These are phyloP conservation scores for Matsumurasca onukii DNA, from an alignment of 1,140 invertebrate genomes.

Conservation along the genomic window DNA sequence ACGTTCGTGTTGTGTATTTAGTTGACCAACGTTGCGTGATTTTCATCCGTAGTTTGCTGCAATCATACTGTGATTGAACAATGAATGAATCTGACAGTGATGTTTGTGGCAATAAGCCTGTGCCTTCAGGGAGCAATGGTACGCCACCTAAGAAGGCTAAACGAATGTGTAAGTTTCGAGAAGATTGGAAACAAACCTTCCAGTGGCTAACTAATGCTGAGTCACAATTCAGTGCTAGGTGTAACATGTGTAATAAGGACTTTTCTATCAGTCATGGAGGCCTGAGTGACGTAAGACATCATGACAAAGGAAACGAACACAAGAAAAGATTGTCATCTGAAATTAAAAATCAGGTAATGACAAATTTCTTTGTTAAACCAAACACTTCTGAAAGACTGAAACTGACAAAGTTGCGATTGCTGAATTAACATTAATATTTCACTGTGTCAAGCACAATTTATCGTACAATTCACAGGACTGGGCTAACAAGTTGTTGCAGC, in stretches of 20 bases:
- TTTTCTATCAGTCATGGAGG: conserved; percentile 13
- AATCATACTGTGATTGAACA: not conserved
- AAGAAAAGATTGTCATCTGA: not conserved
- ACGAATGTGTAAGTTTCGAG: conserved; percentile 12
- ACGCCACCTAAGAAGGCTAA: not conserved
- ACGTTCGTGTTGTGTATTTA: not conserved
- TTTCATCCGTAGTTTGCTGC: not conserved
- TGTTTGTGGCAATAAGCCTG: not conserved
- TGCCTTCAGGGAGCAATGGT: not conserved
- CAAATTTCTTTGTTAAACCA: not conserved
- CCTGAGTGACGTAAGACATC: not conserved
- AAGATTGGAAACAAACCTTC: not conserved
- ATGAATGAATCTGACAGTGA: not conserved
- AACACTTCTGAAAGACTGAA: not conserved
- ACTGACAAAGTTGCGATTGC: not conserved
- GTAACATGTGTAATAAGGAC: not conserved
- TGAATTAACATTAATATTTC: conserved; percentile 13
- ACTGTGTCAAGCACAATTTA: conserved; percentile 1
- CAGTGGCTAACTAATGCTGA: not conserved
- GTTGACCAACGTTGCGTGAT: not conserved
- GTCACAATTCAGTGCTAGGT: not conserved
- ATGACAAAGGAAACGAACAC: not conserved
- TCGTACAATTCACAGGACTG: conserved; percentile 2
- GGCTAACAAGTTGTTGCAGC: not conserved
- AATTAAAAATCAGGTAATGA: not conserved